Base-by-base conservation (phyloP, 30 jellyfish, hydroid and myxozoan genomes). In the Aurelia coerulea region DNA sequence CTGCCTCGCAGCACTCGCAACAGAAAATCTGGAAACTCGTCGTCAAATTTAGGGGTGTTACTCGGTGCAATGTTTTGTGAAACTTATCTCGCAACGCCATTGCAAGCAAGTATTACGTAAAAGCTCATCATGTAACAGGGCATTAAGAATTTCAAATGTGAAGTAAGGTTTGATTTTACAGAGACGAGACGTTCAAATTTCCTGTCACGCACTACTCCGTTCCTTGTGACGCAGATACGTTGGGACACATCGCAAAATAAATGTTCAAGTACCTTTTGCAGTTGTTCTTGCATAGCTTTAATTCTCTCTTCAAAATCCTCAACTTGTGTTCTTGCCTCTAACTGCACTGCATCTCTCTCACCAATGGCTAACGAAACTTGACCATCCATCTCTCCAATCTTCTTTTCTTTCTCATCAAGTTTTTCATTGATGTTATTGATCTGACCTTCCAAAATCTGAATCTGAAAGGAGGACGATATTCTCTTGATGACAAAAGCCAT, bases 291-390 rank as follows among this genome's bases (percentile, higher is more conserved):
- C 92, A 89, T 75, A 2, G 63, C 82, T 65, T 89, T 81, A 29
- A 89, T 62, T 59, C 83, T 72, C 31, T 80, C 89, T 42, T 74
- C 86, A 23, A 89, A 89, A 71, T 89, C 97, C 42, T 89, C 97
- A 5, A 81, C 89, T 65, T 89, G 92, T 3, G 97, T 76, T 60
- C 82, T 73, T 8, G 97, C 92, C 74, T 89, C 97, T 12, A 89
- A 63, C 51, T 89, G 97, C 4, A 89, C 92, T 5, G 92, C 97
- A 80, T 89, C 97, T 13, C 92, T 63, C 63, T 89, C 97, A 42
- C 92, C 97, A 80, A 89, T 37, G n/a, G 97, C 97, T 58, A 79
- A 58, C 13, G 89, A 62, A 15, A 89, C 86, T 42, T 79, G 92
- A 6, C 77, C 15, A 16, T 89, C 97, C 65, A 80, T 33, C 19